These are phyloP conservation scores for Triplophysa siluroides DNA, from an alignment of 2,113 vertebrate species.

Conservation along the genomic window DNA sequence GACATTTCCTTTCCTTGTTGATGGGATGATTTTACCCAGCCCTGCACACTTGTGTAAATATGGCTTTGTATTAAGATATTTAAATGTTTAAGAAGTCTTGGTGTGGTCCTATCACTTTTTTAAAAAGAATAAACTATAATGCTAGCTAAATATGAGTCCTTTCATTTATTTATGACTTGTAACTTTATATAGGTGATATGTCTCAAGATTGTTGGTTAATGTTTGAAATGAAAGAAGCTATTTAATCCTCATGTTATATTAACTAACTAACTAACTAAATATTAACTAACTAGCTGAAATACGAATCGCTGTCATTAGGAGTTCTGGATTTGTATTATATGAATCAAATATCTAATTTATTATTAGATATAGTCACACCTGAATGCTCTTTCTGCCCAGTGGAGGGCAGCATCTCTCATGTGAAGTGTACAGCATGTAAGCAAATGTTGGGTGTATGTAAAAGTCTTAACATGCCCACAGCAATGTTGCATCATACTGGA, in stretches of 20 bases:
- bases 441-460: neutral
- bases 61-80: conserved; percentile 56
- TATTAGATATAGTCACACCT: too few relatives aligned
- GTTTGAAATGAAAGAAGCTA: neutral
- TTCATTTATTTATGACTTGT: neutral
- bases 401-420: conserved; percentile 25
- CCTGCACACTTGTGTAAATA: conserved; percentile 56
- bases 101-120: conserved; percentile 10
- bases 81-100: conserved; percentile 34
- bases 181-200: neutral
- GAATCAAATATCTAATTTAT: too few relatives aligned
- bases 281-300: too few relatives aligned
- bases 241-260: too few relatives aligned
- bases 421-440: neutral
- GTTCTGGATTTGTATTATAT: too few relatives aligned
- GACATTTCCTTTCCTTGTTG: conserved; percentile 38
- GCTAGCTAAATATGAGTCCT: neutral
- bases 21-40: conserved; percentile 30
- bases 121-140: conserved; percentile 8
- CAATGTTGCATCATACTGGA: conserved; percentile 46
- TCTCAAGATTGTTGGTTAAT: neutral
- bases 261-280: too few relatives aligned
- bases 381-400: conserved; percentile 11
- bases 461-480: conserved; percentile 46
- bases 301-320: too few relatives aligned